Evolutionary conservation across 2,113 vertebrate species (phyloP).

Genomic region (Sinocyclocheilus rhinocerous): DNA sequence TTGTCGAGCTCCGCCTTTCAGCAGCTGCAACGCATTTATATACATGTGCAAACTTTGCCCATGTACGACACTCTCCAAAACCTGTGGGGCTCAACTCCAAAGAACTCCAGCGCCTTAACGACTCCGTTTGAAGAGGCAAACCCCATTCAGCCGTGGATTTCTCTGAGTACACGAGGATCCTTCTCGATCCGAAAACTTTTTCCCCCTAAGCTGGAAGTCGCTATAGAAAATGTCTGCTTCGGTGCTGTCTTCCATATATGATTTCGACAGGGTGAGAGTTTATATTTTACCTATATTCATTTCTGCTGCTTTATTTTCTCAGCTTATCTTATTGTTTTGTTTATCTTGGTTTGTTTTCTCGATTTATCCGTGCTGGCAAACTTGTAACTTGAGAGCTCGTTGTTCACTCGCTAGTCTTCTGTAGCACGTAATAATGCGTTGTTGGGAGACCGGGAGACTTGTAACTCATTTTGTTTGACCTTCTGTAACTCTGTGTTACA

Average conservation of each 20-base stretch:
- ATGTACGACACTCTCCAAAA: conserved; percentile 49
- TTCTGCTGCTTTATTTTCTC: neutral
- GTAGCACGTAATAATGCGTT: neutral
- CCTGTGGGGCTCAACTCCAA: conserved; percentile 28
- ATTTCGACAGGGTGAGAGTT: conserved; percentile 91
- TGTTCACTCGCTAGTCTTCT: neutral
- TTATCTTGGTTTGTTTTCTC: neutral
- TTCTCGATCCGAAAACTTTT: conserved; percentile 68
- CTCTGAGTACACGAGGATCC: conserved; percentile 65
- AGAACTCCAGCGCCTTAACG: conserved; percentile 17
- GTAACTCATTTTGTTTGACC: neutral
- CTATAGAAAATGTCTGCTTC: conserved; percentile 86
- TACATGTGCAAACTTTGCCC: conserved; percentile 54
- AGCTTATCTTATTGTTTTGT: neutral
- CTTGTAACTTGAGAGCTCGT: neutral
- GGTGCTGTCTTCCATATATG: conserved; percentile 93
- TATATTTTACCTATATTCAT: neutral
- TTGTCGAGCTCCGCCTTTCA: conserved; percentile 43
- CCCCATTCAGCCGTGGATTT: conserved; percentile 75
- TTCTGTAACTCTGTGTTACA: neutral
- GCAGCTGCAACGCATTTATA: conserved; percentile 67
- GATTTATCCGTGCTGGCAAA: neutral
- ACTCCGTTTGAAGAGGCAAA: conserved; percentile 48
- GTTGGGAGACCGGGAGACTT: neutral
- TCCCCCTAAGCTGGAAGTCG: conserved; percentile 62